These are phyloP conservation scores for Poecile montanus DNA, from an alignment of 2,797 vertebrate species.

Conservation along the genomic window DNA sequence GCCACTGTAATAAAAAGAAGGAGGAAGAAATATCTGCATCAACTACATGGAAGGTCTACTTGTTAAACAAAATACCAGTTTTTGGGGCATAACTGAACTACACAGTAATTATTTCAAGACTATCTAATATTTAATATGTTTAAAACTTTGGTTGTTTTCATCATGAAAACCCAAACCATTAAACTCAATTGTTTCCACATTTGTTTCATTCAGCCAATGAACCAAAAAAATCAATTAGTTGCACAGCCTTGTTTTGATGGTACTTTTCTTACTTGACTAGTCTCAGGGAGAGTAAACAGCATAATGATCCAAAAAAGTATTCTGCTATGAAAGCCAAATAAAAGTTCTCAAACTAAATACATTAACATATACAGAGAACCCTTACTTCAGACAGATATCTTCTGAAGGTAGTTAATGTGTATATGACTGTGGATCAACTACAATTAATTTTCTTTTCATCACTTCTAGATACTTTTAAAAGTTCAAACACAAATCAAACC, in stretches of 20 bases:
- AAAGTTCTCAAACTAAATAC: background rate
- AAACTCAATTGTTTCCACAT: background rate
- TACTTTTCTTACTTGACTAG: background rate
- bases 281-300: background rate
- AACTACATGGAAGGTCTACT: background rate
- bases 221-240: conserved; percentile 7
- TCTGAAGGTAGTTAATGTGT: background rate
- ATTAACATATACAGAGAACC: background rate
- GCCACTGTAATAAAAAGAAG: background rate
- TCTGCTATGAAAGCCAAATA: background rate
- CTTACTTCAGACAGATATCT: background rate
- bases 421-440: background rate
- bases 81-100: background rate
- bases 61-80: background rate
- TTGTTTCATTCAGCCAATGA: background rate
- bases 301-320: background rate
- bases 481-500: background rate
- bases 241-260: background rate
- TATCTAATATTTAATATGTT: background rate
- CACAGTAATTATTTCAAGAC: background rate
- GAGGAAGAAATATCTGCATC: background rate
- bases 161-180: background rate
- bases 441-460: background rate
- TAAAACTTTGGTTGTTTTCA: background rate
- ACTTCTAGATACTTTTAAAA: background rate